Evolutionary conservation across 2,888 invertebrate genomes (phyloP).

Genomic region (Noctua janthina): DNA sequence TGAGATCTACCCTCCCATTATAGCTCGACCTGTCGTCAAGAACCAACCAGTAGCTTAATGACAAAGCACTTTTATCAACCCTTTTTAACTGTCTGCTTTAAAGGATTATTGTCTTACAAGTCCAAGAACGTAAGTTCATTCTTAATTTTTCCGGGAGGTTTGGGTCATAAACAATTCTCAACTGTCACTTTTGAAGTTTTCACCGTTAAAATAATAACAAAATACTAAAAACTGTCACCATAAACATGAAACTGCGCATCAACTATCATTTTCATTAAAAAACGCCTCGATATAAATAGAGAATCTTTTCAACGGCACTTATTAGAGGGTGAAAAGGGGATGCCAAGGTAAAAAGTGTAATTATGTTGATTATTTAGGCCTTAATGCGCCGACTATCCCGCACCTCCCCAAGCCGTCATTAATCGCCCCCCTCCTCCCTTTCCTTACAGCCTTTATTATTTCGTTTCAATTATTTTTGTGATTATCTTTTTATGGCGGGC

Average conservation of each 20-base stretch:
- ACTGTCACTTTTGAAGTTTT: not conserved
- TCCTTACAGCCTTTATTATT: slow-evolving; percentile 87
- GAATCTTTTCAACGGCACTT: slow-evolving; percentile 84
- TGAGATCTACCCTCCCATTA: not conserved
- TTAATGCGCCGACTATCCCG: slow-evolving; percentile 89
- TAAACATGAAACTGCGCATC: slow-evolving; percentile 68
- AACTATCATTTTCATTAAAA: slow-evolving; percentile 73
- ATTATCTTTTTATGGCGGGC: slow-evolving; percentile 90
- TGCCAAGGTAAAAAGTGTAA: slow-evolving; percentile 89
- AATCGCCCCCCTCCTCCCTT: slow-evolving; percentile 82
- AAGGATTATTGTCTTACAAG: slow-evolving; percentile 37
- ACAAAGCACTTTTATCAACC: slow-evolving; percentile 20
- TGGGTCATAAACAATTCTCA: not conserved
- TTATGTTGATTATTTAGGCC: slow-evolving; percentile 90
- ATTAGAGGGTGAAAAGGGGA: slow-evolving; percentile 83
- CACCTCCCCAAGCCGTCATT: slow-evolving; percentile 83
- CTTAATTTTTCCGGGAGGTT: not conserved
- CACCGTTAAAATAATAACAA: not conserved
- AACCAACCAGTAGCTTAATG: slow-evolving; percentile 23
- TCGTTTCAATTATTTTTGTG: slow-evolving; percentile 91
- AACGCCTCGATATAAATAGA: slow-evolving; percentile 77
- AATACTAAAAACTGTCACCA: slow-evolving; percentile 58
- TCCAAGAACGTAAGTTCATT: slow-evolving; percentile 9
- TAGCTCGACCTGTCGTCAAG: not conserved
- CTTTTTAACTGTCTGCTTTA: slow-evolving; percentile 26